Evolutionary conservation across 2,797 vertebrate genomes (phyloP), one percentile per base, ranked within the genome.

Genomic region (Enteromius mattozi): DNA sequence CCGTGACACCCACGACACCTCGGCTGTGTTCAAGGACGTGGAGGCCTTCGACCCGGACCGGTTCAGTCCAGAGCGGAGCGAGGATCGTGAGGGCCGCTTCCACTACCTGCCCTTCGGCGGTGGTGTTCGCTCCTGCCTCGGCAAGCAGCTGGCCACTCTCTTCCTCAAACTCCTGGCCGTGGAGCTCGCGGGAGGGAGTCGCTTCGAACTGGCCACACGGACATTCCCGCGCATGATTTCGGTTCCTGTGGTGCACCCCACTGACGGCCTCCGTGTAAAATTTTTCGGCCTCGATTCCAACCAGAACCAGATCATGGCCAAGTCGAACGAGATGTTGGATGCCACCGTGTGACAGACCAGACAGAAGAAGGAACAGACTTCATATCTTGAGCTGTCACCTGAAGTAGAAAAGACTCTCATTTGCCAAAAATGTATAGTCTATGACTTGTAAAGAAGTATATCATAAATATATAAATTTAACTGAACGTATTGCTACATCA

Each of bases 271-370:
- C 45, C 97, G 95, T 80, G 98, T 99, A 88, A 98, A 97, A 89
- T 99, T 99, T 92, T 98, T 96, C 1, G 98, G 98, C 92, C 94
- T 99, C 90, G 98, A 99, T 95, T 98, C 98, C 87, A 99, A 99
- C 93, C 98, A 99, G 95, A 99, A 99, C 2, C 97, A 99, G 94
- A 99, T 99, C 91, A 95, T 97, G 94, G 96, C 97, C 3, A 98
- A 98, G 91, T 93, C 97, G 0, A 97, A 98, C 40, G 95, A 97
- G 91, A 95, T 98, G 92, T 89, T 98, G 87, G 97, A 97, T 1
- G 97, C 97, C 2, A 96, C 97, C 0, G 98, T 99, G 89, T 99
- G 95, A 91, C 68, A 90, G 82, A 90, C 71, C 79, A 42, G 88
- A 9, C 54, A 86, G 30, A 71, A 75, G 70, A 75, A 69, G 42